Evolutionary conservation across 2,113 vertebrate species (phyloP).

Genomic region (Machaerirhynchus nigripectus): DNA sequence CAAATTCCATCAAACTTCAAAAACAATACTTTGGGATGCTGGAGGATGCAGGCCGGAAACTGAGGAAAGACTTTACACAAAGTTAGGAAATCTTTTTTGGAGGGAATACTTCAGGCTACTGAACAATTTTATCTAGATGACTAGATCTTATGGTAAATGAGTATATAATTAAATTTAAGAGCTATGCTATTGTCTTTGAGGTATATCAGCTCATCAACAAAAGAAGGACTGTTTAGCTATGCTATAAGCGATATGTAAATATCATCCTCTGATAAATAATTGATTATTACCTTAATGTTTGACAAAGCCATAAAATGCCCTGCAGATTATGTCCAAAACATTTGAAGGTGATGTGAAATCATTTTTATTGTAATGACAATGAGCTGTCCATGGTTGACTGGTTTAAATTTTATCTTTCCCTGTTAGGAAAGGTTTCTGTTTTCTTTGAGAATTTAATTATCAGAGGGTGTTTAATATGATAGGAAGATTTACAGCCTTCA

Average conservation of each 20-base stretch:
- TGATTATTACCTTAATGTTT: conserved; percentile 68
- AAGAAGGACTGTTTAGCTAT: conserved; percentile 38
- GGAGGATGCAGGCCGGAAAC: conserved; percentile 81
- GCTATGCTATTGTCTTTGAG: conserved; percentile 46
- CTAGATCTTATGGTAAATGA: conserved; percentile 65
- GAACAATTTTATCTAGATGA: conserved; percentile 67
- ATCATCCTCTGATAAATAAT: conserved; percentile 67
- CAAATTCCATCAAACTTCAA: conserved; percentile 81
- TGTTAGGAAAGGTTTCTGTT: conserved; percentile 60
- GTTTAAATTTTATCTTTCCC: conserved; percentile 69
- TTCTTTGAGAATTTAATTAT: conserved; percentile 71
- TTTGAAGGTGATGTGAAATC: conserved; percentile 67
- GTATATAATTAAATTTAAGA: conserved; percentile 71
- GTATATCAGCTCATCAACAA: conserved; percentile 56
- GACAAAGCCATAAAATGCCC: conserved; percentile 68
- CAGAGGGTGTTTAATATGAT: conserved; percentile 69
- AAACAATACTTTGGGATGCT: conserved; percentile 80
- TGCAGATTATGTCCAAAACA: conserved; percentile 56
- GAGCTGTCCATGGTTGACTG: conserved; percentile 62
- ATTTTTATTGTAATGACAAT: conserved; percentile 62
- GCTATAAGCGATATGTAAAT: conserved; percentile 70
- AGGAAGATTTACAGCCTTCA: conserved; percentile 61
- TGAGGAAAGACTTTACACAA: conserved; percentile 77
- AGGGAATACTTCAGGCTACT: conserved; percentile 54
- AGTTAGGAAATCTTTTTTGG: conserved; percentile 76